phyloP scores from a whole-genome alignment of 2,797 vertebrate genomes.

The Cacajao melanocephalus region DNA sequence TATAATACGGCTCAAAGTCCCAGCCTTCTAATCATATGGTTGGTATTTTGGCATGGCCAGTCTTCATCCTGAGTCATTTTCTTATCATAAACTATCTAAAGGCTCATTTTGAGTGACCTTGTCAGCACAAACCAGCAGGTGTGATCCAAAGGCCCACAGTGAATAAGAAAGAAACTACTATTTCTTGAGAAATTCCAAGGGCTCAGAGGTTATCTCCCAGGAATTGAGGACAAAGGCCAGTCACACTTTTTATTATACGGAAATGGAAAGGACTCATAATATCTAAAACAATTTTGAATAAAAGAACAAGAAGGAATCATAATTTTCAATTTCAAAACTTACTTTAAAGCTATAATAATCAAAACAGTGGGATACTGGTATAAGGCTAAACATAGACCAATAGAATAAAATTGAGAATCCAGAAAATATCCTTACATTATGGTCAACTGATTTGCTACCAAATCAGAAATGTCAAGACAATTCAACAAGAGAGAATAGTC shows the following conservation, averaged over 20 bases:
- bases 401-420: neutral
- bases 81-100: neutral
- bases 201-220: neutral
- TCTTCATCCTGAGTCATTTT: neutral
- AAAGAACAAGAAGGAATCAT: neutral
- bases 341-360: neutral
- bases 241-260: neutral
- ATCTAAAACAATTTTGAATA: neutral
- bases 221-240: neutral
- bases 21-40: neutral
- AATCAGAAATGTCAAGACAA: neutral
- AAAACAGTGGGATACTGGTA: neutral
- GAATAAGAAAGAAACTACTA: neutral
- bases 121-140: neutral
- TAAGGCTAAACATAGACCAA: neutral
- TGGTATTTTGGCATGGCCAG: neutral
- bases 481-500: neutral
- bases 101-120: neutral
- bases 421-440: neutral
- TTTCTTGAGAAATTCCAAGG: neutral
- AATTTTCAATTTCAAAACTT: constrained; percentile 16
- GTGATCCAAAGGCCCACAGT: neutral
- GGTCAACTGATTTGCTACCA: neutral
- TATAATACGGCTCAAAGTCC: neutral
- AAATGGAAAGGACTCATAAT: neutral